A percentile compares a stretch with the other conserved stretches of the same genome.
Conservation (phyloP, 2,797 vertebrate genomes). For the Tragelaphus eurycerus region DNA sequence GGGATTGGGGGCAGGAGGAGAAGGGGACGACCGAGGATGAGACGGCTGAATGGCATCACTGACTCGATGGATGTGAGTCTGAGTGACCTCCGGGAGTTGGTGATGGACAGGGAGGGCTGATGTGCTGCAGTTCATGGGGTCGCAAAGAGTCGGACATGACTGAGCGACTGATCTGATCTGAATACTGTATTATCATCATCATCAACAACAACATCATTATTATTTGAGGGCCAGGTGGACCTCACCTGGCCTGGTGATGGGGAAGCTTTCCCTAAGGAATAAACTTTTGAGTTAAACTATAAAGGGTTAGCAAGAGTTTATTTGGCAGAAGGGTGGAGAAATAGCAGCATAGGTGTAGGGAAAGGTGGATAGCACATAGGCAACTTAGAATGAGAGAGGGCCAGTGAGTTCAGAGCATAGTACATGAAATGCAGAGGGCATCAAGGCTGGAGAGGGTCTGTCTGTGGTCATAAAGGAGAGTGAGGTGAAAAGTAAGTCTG, state of each 20-base stretch:
- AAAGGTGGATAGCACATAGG: fast-evolving
- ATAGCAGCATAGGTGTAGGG: fast-evolving
- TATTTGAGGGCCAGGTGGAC: not conserved
- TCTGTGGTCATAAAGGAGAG: not conserved
- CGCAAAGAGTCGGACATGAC: too few relatives aligned
- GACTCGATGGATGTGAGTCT: too few relatives aligned
- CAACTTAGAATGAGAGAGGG: not conserved
- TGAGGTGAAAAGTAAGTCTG: not conserved
- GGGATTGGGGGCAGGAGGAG: too few relatives aligned
- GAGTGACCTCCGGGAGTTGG: too few relatives aligned
- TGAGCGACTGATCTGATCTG: too few relatives aligned
- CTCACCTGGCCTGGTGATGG: not conserved
- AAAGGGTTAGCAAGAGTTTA: not conserved
- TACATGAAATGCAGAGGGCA: not conserved
- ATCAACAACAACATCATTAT: not conserved
- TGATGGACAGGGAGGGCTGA: too few relatives aligned
- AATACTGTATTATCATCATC: not conserved
- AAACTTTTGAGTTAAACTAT: not conserved
- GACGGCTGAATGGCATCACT: too few relatives aligned
- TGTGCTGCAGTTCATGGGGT: too few relatives aligned
- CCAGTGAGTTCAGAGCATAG: not conserved
- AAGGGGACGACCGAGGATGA: too few relatives aligned
- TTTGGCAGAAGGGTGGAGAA: not conserved
- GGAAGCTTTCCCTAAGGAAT: not conserved
- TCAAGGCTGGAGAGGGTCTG: not conserved